phyloP scores from a whole-genome alignment of 2,888 invertebrate genomes.

The Chrysolina haemoptera region DNA sequence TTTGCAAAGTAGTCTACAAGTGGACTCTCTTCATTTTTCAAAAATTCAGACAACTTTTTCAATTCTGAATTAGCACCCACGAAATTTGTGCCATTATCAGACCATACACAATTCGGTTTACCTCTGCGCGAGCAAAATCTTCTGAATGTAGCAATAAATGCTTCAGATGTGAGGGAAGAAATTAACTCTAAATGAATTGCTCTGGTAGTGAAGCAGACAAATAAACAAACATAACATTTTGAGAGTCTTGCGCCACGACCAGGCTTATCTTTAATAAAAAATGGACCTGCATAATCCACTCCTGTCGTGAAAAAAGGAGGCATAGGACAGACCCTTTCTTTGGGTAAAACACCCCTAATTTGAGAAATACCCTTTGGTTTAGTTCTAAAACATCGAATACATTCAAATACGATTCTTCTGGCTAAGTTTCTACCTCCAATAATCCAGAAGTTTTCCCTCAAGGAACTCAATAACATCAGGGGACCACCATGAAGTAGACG shows the following conservation, averaged over 20 bases:
- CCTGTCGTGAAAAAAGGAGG: constrained; percentile 40
- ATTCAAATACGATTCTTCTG: constrained; percentile 26
- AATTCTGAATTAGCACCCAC: constrained; percentile 33
- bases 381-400: constrained; percentile 31
- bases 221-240: constrained; percentile 30
- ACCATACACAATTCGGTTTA: constrained; percentile 27
- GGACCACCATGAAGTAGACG: too few relatives aligned
- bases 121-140: too few relatives aligned
- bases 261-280: constrained; percentile 8
- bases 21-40: constrained; percentile 15
- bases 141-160: constrained; percentile 38
- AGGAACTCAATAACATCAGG: constrained; percentile 26
- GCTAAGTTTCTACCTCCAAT: constrained; percentile 31
- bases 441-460: constrained; percentile 34
- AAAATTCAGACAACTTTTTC: constrained; percentile 22
- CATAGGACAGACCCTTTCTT: constrained; percentile 31
- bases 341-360: constrained; percentile 38
- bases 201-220: constrained; percentile 34
- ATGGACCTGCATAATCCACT: constrained; percentile 40
- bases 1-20: constrained; percentile 14
- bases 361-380: constrained; percentile 31
- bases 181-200: constrained; percentile 37
- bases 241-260: constrained; percentile 31
- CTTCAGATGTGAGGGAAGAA: constrained; percentile 33
- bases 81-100: constrained; percentile 43